Conservation (phyloP, 2,888 invertebrate genomes). For the Coleophora flavipennella region DNA sequence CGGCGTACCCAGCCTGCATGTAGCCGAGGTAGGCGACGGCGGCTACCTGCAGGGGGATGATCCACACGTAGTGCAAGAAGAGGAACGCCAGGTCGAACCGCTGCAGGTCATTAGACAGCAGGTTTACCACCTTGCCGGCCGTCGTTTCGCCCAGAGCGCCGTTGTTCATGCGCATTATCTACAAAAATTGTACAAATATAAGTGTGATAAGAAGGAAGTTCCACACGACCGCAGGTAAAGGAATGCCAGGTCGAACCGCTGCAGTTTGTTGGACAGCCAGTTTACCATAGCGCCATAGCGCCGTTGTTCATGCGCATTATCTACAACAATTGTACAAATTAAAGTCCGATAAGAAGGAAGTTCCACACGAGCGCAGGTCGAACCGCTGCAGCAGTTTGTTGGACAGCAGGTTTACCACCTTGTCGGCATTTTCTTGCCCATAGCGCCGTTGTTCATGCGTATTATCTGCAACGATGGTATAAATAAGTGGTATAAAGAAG, state of each 20-base stretch:
- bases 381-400: slow-evolving; percentile 92
- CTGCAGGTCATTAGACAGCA: slow-evolving; percentile 90
- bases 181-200: no score
- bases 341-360: no score
- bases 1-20: slow-evolving; percentile 75
- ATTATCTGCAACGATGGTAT: slow-evolving; percentile 37
- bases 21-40: slow-evolving; percentile 82
- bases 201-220: no score
- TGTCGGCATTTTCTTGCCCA: slow-evolving; percentile 90
- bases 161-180: slow-evolving; percentile 65
- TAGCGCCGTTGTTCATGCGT: slow-evolving; percentile 69
- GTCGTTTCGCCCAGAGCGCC: slow-evolving; percentile 85
- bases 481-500: no score
- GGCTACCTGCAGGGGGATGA: slow-evolving; percentile 78
- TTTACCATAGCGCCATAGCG: no score
- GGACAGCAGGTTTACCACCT: slow-evolving; percentile 89
- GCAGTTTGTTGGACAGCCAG: no score
- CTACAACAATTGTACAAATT: no score
- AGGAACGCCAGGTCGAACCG: slow-evolving; percentile 84
- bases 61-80: slow-evolving; percentile 85
- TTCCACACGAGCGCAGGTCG: no score
- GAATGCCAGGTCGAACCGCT: no score
- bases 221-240: no score
- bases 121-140: slow-evolving; percentile 89
- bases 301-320: no score